Conservation (phyloP, 2,888 invertebrate species). For the Baronia brevicornis region DNA sequence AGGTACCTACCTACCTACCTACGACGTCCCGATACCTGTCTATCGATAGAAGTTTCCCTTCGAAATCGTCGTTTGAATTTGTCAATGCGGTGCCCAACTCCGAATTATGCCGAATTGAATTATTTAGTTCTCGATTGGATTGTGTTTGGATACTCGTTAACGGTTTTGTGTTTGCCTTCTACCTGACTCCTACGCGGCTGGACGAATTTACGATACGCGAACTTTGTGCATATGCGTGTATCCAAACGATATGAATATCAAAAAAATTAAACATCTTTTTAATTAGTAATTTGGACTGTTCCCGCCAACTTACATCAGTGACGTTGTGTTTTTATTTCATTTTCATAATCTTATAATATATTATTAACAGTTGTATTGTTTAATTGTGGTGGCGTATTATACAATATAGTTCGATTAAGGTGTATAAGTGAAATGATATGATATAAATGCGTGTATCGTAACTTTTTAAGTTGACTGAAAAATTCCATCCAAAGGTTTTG, state of each 20-base stretch:
- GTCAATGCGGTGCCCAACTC: slow-evolving; percentile 51
- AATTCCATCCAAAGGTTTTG: no score
- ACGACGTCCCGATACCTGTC: slow-evolving; percentile 55
- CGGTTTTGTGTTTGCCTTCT: slow-evolving; percentile 47
- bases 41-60: slow-evolving; percentile 44
- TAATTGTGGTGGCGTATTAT: no score
- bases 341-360: no score
- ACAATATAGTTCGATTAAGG: no score
- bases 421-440: no score
- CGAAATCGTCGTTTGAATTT: slow-evolving; percentile 50
- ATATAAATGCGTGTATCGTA: no score
- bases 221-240: slow-evolving; percentile 34
- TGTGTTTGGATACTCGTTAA: slow-evolving; percentile 46
- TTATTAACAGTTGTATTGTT: no score
- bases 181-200: slow-evolving; percentile 27
- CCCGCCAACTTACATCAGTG: no score
- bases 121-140: slow-evolving; percentile 70
- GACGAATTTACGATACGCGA: slow-evolving; percentile 34
- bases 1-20: no score
- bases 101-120: slow-evolving; percentile 56
- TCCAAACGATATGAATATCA: slow-evolving; percentile 12
- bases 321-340: no score
- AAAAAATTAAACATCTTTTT: slow-evolving; percentile 7
- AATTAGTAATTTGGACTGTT: no score
- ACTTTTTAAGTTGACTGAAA: no score